Percentiles rank a stretch among this genome's conserved stretches.
These are phyloP conservation scores for Scolopax bukidnonensis DNA, from an alignment of 2,797 vertebrate species.

Conservation along the genomic window DNA sequence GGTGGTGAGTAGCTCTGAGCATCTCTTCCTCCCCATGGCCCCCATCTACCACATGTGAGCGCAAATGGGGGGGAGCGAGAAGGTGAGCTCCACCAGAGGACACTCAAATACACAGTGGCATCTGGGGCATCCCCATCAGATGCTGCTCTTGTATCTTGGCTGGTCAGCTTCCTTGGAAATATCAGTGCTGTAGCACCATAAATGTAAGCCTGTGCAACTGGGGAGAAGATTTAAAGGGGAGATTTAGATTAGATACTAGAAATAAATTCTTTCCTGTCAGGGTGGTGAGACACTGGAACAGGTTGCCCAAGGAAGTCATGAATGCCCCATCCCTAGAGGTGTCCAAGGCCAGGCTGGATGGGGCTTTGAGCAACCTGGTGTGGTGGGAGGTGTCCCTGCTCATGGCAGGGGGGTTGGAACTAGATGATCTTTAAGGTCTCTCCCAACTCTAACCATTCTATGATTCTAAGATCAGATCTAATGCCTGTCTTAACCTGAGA, in stretches of 20 bases:
- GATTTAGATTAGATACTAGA: no score
- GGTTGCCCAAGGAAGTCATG: no score
- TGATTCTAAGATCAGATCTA: neutral
- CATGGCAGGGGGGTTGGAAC: no score
- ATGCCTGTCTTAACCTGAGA: neutral
- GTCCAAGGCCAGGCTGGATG: no score
- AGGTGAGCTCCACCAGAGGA: neutral
- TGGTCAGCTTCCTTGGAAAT: neutral
- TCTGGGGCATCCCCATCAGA: neutral
- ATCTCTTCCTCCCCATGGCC: neutral
- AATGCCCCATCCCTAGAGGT: no score
- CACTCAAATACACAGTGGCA: neutral
- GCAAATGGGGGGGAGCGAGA: rapidly evolving
- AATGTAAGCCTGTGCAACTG: neutral
- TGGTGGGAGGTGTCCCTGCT: no score
- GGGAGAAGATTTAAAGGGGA: neutral
- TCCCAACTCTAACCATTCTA: no score
- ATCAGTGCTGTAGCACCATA: neutral
- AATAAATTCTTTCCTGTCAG: no score
- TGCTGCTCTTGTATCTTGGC: neutral
- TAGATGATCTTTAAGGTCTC: no score
- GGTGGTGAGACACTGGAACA: no score
- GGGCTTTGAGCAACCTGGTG: no score
- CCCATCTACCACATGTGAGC: neutral
- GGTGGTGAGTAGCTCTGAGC: constrained; percentile 78